phyloP scores from a whole-genome alignment of 1,140 invertebrate species.

The Drosophila sulfurigaster region DNA sequence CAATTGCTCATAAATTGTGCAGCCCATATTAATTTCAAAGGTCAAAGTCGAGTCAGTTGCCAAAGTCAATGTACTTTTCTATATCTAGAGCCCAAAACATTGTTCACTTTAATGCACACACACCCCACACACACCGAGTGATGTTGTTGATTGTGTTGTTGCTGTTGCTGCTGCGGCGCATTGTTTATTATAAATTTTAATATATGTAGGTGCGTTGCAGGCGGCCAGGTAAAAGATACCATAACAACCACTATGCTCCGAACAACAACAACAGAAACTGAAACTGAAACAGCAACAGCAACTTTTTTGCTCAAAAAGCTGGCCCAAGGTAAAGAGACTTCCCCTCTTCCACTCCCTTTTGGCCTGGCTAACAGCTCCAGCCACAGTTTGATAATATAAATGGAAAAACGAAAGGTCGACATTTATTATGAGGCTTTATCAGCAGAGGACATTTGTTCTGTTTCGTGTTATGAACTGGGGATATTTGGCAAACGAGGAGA shows the following conservation, averaged over 20 bases:
- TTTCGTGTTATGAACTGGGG: constrained; percentile 77
- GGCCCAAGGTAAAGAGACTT: constrained; percentile 30
- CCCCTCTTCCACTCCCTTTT: neutral
- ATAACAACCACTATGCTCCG: constrained; percentile 8
- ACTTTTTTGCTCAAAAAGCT: constrained; percentile 38
- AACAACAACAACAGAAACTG: constrained; percentile 22
- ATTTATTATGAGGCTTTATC: constrained; percentile 84
- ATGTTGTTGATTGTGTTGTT: constrained; percentile 32
- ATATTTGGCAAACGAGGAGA: constrained; percentile 60
- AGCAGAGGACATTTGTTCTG: constrained; percentile 83
- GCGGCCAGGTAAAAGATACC: constrained; percentile 47
- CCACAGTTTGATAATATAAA: constrained; percentile 80
- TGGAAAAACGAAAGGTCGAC: constrained; percentile 85
- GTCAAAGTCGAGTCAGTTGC: neutral
- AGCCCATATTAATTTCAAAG: neutral
- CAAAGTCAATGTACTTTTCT: neutral
- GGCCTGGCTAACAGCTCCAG: constrained; percentile 2
- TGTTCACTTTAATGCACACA: constrained; percentile 43
- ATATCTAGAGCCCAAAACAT: constrained; percentile 1
- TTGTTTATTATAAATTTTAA: constrained; percentile 83
- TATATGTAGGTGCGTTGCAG: constrained; percentile 63
- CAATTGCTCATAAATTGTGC: too few relatives aligned
- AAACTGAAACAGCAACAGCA: constrained; percentile 26
- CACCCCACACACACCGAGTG: neutral
- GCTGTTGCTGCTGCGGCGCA: constrained; percentile 44